Conservation (phyloP, 1,140 invertebrate genomes). For the Anastrepha ludens region DNA sequence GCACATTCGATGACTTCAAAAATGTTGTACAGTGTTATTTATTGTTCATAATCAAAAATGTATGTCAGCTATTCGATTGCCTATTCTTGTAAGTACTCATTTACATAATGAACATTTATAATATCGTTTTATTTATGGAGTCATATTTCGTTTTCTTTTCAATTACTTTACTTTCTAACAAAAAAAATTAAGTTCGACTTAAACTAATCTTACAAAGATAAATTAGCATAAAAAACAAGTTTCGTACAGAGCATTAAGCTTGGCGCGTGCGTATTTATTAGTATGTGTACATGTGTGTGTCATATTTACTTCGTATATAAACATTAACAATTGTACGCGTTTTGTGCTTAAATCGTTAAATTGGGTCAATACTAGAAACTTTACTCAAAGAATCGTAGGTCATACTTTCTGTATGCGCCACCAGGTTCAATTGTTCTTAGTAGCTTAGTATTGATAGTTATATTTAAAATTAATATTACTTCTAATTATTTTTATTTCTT, state of each 20-base stretch:
- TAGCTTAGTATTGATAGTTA: not conserved
- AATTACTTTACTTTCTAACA: not conserved
- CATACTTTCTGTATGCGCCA: no score
- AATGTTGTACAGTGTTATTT: no score
- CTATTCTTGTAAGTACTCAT: constrained; percentile 9
- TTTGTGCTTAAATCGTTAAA: constrained; percentile 4
- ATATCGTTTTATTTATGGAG: not conserved
- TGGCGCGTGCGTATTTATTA: not conserved
- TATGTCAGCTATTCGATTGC: not conserved
- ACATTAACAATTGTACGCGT: constrained; percentile 2
- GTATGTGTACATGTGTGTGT: not conserved
- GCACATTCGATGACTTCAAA: no score
- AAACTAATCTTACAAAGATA: constrained; percentile 38
- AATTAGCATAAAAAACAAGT: constrained; percentile 36
- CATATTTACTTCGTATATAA: not conserved
- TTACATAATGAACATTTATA: constrained; percentile 15
- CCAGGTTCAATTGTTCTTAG: not conserved
- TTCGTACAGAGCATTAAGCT: constrained; percentile 31
- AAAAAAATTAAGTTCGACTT: constrained; percentile 41
- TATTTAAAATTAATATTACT: not conserved
- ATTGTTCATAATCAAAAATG: constrained; percentile 10
- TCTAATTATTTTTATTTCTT: not conserved
- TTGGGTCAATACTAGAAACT: not conserved
- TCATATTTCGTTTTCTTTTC: not conserved
- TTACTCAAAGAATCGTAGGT: not conserved